Evolutionary conservation across 92 coral and sea anemone species (phyloP).

Genomic region (Paragorgia papillata): DNA sequence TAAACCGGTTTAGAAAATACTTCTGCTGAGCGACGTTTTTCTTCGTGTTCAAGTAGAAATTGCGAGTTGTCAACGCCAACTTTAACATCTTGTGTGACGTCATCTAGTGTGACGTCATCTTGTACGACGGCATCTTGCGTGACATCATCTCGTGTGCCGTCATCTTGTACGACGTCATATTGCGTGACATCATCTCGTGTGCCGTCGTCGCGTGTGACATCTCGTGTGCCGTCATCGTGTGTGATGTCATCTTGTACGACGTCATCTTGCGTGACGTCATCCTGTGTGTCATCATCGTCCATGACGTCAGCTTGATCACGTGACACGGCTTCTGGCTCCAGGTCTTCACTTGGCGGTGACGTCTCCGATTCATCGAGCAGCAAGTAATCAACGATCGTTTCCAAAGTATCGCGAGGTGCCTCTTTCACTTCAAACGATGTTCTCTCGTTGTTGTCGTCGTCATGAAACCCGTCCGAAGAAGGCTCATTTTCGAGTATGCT

Average conservation of each 20-base stretch:
- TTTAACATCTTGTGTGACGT: neutral
- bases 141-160: too few species aligned
- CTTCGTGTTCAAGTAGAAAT: neutral
- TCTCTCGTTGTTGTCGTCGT: neutral
- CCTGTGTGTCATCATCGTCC: neutral
- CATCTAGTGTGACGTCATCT: too few species aligned
- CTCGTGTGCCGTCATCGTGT: too few species aligned
- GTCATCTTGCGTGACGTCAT: neutral
- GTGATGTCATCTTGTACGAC: too few species aligned
- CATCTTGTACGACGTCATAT: too few species aligned
- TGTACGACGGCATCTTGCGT: too few species aligned
- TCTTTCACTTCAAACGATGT: neutral
- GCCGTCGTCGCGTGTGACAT: too few species aligned
- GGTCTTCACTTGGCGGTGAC: neutral
- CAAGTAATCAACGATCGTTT: neutral
- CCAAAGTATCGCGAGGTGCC: neutral
- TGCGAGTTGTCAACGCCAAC: neutral
- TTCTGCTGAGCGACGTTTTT: neutral
- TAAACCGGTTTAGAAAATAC: neutral
- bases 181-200: too few species aligned
- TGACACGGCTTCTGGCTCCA: neutral
- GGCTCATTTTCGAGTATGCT: neutral
- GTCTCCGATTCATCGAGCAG: neutral
- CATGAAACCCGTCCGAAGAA: neutral
- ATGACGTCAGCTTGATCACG: slow-evolving; percentile 4